Evolutionary conservation across 2,888 invertebrate genomes (phyloP), one percentile per base, ranked within the genome.

Genomic region (Ctenicera cuprea): DNA sequence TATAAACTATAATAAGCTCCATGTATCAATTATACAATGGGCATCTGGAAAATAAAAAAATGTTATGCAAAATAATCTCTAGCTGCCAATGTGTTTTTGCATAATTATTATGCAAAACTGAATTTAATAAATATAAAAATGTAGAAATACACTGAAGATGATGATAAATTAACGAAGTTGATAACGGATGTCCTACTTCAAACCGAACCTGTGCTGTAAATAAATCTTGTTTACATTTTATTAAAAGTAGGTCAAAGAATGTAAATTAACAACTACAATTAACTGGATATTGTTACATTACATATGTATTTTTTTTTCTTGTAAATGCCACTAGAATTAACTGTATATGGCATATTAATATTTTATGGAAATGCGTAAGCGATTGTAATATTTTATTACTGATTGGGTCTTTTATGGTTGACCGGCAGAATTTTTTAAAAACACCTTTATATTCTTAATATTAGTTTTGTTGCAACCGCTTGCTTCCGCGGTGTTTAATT

Each of bases 101-200:
- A 26, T 26, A 26, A 26, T 26, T 5, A 5, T n/a, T 26, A 5
- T 26, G 26, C 5, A 26, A 26, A 26, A 26, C 26, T 3, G 26
- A 26, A 26, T 26, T 26, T 26, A 3, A 26, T n/a, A n/a, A n/a
- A n/a, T n/a, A 26, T 26, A 26, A 26, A 26, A 26, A 26, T 26
- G 26, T 26, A 26, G 5, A 26, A 26, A n/a, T n/a, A n/a, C n/a
- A n/a, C n/a, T n/a, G 26, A 26, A 26, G n/a, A n/a, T n/a, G n/a
- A 26, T 26, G 45, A 45, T 18, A 45, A 18, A 18, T n/a, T 52
- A n/a, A 7, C n/a, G 12, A 12, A 52, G 20, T n/a, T 38, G 59
- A 59, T 59, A 38, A n/a, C 59, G 59, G 59, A 41, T 38, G 59
- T 59, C 59, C 59, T 57, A 57, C 57, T 59, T 59, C 4, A 20